Evolutionary conservation across 2,888 invertebrate genomes (phyloP).

Genomic region (Trilocha varians): DNA sequence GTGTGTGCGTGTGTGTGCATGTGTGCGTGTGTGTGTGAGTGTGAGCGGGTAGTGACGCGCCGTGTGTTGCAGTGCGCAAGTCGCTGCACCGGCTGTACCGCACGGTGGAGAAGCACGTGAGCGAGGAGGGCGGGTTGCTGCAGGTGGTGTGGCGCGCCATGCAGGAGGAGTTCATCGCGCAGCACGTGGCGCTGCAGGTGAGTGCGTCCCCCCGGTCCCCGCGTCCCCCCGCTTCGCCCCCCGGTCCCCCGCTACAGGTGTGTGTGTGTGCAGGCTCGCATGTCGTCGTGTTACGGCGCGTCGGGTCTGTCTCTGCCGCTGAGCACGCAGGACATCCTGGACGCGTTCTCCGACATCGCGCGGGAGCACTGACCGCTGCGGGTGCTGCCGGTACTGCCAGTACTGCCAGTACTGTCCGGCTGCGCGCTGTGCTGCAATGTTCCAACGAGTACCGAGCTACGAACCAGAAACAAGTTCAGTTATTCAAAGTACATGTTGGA

Average conservation of each 20-base stretch:
- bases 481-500: no score
- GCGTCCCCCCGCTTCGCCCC: no score
- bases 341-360: slow-evolving; percentile 98
- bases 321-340: slow-evolving; percentile 94
- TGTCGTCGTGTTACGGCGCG: slow-evolving; percentile 96
- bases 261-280: slow-evolving; percentile 81
- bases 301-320: slow-evolving; percentile 95
- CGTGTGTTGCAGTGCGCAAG: slow-evolving; percentile 83
- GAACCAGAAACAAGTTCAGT: no score
- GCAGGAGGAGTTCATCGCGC: slow-evolving; percentile 99
- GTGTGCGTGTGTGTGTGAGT: neutral
- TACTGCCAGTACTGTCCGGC: no score
- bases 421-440: no score
- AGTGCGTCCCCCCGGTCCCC: no score
- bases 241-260: slow-evolving; percentile 77
- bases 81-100: slow-evolving; percentile 93
- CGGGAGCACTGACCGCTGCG: slow-evolving; percentile 84
- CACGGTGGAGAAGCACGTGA: slow-evolving; percentile 97
- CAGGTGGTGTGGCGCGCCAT: slow-evolving; percentile 99
- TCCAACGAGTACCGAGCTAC: no score
- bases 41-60: neutral
- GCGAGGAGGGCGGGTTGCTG: slow-evolving; percentile 93
- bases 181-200: slow-evolving; percentile 89
- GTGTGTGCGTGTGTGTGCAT: neutral
- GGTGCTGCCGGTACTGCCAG: neutral